phyloP scores from a whole-genome alignment of 2,888 invertebrate species.

The Drosophila borborema region DNA sequence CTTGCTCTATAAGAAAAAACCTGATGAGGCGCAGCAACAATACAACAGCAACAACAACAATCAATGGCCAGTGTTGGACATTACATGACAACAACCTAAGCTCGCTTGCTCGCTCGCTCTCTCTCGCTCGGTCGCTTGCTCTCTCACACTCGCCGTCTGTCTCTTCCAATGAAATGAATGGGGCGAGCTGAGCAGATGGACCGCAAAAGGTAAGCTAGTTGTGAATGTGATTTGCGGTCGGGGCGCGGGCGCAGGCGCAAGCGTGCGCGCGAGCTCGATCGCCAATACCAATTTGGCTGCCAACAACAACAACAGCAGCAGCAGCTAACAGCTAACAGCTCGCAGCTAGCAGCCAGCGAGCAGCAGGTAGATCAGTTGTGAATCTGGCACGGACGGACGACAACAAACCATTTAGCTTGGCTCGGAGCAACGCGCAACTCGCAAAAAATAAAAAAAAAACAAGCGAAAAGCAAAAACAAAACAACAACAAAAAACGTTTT shows the following conservation, averaged over 20 bases:
- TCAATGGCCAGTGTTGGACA: slow-evolving; percentile 51
- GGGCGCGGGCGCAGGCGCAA: slow-evolving; percentile 10
- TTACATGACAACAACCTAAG: slow-evolving; percentile 32
- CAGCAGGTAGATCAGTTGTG: slow-evolving; percentile 85
- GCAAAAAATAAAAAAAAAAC: slow-evolving; percentile 26
- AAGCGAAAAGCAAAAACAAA: slow-evolving; percentile 21
- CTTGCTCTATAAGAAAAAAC: slow-evolving; percentile 31
- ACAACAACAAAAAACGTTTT: slow-evolving; percentile 40
- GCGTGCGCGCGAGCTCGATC: slow-evolving; percentile 56
- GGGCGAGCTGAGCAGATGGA: slow-evolving; percentile 69
- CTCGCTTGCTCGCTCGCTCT: background rate
- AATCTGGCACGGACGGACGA: slow-evolving; percentile 84
- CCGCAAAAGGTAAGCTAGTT: slow-evolving; percentile 66
- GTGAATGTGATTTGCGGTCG: slow-evolving; percentile 49
- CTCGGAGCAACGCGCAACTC: slow-evolving; percentile 46
- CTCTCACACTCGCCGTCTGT: background rate
- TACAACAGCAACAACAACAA: slow-evolving; percentile 34
- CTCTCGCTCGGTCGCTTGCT: slow-evolving; percentile 1
- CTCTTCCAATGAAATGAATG: slow-evolving; percentile 36
- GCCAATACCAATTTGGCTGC: slow-evolving; percentile 67
- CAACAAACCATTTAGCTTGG: slow-evolving; percentile 75
- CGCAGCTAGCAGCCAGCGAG: slow-evolving; percentile 54
- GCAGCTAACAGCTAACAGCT: slow-evolving; percentile 53
- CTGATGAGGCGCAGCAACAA: slow-evolving; percentile 51
- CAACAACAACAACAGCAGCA: slow-evolving; percentile 40